Evolutionary conservation across 2,797 vertebrate genomes (phyloP), one percentile per base, ranked within the genome.

Genomic region (Squalus acanthias): DNA sequence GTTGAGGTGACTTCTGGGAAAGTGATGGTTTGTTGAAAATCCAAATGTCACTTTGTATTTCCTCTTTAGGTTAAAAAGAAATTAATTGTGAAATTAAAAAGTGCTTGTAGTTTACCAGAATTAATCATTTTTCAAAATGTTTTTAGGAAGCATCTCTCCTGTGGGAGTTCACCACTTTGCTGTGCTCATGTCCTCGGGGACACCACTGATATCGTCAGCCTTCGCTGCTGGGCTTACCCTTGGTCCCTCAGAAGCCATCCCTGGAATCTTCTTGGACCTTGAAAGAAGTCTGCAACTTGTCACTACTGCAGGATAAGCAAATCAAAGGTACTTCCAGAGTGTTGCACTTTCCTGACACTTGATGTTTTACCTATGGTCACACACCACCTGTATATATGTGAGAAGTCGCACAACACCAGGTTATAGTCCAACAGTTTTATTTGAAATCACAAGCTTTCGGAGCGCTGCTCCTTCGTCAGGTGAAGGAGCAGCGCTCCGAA

Each of bases 1-100:
- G 72, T 91, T n/a, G 88, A n/a, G 29, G 29, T 91, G 13, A 91
- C 57, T 91, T 91, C 12, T n/a, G 88, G 33, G 88, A 29, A 91
- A 63, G 29, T 91, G 88, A 63, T 63, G 57, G 13, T 91, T 57
- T 91, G 29, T 91, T 91, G 57, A 91, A 60, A 91, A 91, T 91
- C 29, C 57, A 26, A 91, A 60, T 5, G 57, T 20, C 13, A 60
- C n/a, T 39, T 92, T 93, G n/a, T 20, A 63, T 93, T 93, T 93
- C 89, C 89, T 93, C 89, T 93, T 93, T 39, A 9, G 63, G 39
- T 60, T 91, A n/a, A 33, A 91, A 91, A 63, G 7, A 65, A 22
- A 7, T 92, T 65, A 92, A 67, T 93, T 93, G 89, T 93, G 20
- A 67, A 93, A 93, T 91, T 7, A 10, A 1, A n/a, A 65, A 92